These are phyloP conservation scores for Melanotaenia trifasciata DNA, from an alignment of 2,797 vertebrate genomes.

Conservation along the genomic window DNA sequence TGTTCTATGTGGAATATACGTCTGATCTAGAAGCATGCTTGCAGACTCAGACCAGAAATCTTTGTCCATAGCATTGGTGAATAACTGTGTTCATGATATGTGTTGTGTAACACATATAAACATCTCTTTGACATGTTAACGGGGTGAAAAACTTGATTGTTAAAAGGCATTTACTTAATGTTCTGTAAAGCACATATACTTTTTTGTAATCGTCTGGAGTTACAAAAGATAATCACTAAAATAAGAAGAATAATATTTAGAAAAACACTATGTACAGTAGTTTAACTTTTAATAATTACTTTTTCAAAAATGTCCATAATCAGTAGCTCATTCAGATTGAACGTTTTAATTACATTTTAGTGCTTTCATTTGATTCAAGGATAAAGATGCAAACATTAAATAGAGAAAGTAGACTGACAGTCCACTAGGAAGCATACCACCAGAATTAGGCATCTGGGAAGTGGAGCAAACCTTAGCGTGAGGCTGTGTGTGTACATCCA, in stretches of 20 bases:
- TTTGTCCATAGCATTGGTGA: not conserved
- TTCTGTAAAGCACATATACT: too few relatives aligned
- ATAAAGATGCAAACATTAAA: not conserved
- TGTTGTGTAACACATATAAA: not conserved
- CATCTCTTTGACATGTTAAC: not conserved
- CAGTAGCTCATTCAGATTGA: not conserved
- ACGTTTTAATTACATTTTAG: not conserved
- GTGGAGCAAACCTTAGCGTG: conserved; percentile 41
- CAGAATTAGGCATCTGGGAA: conserved; percentile 56
- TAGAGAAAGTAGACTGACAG: not conserved
- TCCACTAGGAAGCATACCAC: conserved; percentile 60
- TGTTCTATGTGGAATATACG: not conserved
- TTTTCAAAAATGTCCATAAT: not conserved
- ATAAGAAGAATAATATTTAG: not conserved
- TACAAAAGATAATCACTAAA: not conserved
- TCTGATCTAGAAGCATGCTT: not conserved
- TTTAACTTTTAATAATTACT: not conserved
- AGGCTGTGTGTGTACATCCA: conserved; percentile 35
- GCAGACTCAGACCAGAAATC: not conserved
- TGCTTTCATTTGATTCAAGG: not conserved
- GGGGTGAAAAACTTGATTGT: too few relatives aligned
- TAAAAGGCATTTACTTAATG: too few relatives aligned
- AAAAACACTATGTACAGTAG: not conserved
- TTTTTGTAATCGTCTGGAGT: not conserved
- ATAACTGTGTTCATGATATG: not conserved